These are phyloP conservation scores for Pavo muticus DNA, from an alignment of 2,113 vertebrate species.

Conservation along the genomic window DNA sequence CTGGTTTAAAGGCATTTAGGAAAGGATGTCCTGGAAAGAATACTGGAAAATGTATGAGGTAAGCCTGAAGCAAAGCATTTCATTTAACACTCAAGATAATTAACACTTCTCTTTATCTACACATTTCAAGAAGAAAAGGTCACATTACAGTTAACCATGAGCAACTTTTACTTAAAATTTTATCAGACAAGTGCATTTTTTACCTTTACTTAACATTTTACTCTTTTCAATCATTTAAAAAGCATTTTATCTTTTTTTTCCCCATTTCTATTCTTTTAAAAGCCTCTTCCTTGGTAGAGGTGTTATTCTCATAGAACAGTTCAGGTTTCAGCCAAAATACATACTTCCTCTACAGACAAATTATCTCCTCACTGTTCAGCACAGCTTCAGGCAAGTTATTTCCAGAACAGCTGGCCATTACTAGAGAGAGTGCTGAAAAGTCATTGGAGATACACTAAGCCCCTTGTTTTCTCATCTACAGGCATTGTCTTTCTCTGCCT, in stretches of 20 bases:
- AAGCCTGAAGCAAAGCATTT: background rate
- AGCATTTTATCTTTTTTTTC: background rate
- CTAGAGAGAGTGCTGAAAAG: background rate
- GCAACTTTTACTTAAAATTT: background rate
- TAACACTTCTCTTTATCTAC: background rate
- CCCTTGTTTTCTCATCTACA: background rate
- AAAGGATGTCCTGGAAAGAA: background rate
- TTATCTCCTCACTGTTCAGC: background rate
- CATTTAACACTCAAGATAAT: background rate
- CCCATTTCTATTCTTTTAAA: background rate
- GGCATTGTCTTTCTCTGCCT: background rate
- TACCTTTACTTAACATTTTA: background rate
- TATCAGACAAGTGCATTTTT: background rate
- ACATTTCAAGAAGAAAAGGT: background rate
- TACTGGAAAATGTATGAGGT: background rate
- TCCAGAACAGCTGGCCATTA: background rate
- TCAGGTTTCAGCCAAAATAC: background rate
- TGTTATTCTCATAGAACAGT: background rate
- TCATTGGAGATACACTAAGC: background rate
- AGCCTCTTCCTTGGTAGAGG: background rate
- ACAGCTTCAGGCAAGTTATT: background rate
- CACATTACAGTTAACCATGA: background rate
- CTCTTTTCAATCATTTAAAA: background rate
- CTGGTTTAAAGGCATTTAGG: background rate
- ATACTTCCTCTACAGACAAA: background rate